Conservation (phyloP, 2,797 vertebrate species). For the Pitangus sulphuratus region DNA sequence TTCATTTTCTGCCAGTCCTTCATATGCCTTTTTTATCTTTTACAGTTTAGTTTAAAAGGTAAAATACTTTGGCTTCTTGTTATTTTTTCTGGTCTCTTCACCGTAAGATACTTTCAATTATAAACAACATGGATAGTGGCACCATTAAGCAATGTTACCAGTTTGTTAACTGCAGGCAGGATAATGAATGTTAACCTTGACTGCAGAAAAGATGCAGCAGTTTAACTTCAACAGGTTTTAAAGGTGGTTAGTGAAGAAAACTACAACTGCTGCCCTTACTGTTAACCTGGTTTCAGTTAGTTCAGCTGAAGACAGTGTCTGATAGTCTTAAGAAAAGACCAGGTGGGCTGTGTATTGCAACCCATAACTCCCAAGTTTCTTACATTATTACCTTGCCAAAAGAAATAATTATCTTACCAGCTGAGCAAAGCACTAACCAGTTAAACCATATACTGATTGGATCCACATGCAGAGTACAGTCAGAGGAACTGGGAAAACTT, state of each 20-base stretch:
- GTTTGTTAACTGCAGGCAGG: neutral
- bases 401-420: neutral
- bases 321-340: neutral
- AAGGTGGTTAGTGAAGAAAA: neutral
- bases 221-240: neutral
- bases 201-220: neutral
- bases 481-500: neutral
- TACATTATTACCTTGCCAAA: neutral
- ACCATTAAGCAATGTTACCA: neutral
- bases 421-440: neutral
- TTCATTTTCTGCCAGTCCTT: neutral
- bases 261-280: neutral
- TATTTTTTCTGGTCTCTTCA: neutral
- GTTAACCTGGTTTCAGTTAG: neutral
- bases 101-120: neutral
- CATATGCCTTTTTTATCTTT: neutral
- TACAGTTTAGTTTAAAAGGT: neutral
- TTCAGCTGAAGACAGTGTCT: neutral
- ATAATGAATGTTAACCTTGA: neutral
- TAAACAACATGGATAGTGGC: neutral
- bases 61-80: neutral
- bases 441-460: neutral
- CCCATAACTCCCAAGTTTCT: neutral
- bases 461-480: accelerated
- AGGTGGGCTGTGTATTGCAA: neutral